Conservation (phyloP, 2,888 invertebrate species). For the Lysandra coridon region DNA sequence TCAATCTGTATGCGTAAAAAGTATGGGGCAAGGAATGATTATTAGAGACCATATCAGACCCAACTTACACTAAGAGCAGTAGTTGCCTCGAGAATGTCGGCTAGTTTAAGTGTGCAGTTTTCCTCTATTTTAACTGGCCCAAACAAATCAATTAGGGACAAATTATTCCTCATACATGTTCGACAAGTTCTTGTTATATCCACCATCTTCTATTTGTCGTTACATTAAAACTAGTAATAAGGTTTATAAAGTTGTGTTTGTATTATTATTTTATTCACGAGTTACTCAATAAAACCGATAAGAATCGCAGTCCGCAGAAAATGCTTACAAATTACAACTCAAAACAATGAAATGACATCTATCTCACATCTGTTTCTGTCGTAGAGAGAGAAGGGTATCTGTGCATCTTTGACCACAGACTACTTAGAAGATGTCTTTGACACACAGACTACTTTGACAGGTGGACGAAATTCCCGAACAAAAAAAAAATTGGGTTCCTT, state of each 20-base stretch:
- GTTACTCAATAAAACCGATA: not conserved
- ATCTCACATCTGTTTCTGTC: too few relatives aligned
- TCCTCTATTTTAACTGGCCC: conserved; percentile 56
- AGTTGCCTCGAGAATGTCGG: conserved; percentile 58
- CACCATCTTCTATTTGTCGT: conserved; percentile 49
- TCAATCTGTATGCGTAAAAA: not conserved
- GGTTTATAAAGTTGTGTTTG: not conserved
- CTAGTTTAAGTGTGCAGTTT: conserved; percentile 52
- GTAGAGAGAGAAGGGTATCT: too few relatives aligned
- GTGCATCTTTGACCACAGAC: too few relatives aligned
- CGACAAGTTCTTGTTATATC: conserved; percentile 60
- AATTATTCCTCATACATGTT: conserved; percentile 67
- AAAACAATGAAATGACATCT: not conserved
- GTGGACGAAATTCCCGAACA: too few relatives aligned
- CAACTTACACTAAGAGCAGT: conserved; percentile 57
- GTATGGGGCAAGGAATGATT: not conserved
- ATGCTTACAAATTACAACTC: not conserved
- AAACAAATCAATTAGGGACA: conserved; percentile 56
- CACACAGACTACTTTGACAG: too few relatives aligned
- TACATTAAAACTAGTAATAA: conserved; percentile 1
- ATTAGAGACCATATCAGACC: not conserved
- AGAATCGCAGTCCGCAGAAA: not conserved
- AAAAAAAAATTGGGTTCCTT: too few relatives aligned
- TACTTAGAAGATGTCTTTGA: too few relatives aligned
- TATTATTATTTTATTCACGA: not conserved